Conservation (phyloP, 1,140 invertebrate genomes). For the Drosophila kanapiae region DNA sequence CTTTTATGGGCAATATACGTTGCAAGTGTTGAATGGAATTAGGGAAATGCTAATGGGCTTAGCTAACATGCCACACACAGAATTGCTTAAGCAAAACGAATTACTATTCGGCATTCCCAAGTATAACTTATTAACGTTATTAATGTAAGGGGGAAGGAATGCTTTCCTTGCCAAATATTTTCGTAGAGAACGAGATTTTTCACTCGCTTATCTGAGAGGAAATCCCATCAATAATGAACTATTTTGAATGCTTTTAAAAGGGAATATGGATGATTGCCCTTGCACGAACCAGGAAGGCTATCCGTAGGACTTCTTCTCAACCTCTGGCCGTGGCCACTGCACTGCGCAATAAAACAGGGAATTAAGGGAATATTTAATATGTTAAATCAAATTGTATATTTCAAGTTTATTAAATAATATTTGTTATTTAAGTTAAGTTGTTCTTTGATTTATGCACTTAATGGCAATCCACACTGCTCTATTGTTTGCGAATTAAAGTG, state of each 20-base stretch:
- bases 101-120: too few relatives aligned
- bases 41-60: background rate
- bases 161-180: too few relatives aligned
- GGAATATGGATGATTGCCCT: constrained; percentile 1
- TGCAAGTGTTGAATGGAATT: constrained; percentile 15
- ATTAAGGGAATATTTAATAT: background rate
- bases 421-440: background rate
- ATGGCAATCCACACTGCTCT: too few relatives aligned
- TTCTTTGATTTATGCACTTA: background rate
- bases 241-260: background rate
- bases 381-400: too few relatives aligned
- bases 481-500: too few relatives aligned
- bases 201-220: background rate
- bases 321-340: constrained; percentile 8
- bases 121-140: too few relatives aligned
- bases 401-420: too few relatives aligned
- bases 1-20: constrained; percentile 1
- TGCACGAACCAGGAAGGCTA: constrained; percentile 12
- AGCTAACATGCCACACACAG: too few relatives aligned
- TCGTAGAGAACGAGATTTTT: too few relatives aligned
- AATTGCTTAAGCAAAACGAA: too few relatives aligned
- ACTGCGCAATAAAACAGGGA: background rate
- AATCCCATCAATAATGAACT: background rate
- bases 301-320: background rate
- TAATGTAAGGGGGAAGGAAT: too few relatives aligned